phyloP scores from a whole-genome alignment of 2,113 vertebrate species.

The Petaurus breviceps region DNA sequence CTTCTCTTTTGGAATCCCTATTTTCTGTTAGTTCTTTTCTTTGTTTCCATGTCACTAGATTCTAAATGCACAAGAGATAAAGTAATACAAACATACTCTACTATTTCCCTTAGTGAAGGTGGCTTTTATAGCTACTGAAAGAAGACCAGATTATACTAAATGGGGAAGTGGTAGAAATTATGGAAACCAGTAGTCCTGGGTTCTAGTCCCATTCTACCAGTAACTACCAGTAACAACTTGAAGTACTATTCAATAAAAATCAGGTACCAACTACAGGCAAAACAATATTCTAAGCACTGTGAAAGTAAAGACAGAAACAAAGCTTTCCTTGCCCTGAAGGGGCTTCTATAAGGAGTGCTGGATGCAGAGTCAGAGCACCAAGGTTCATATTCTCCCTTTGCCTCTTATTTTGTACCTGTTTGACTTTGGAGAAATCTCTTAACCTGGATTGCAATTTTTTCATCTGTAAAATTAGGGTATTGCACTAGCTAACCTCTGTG shows the following conservation, averaged over 20 bases:
- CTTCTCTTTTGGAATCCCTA: neutral
- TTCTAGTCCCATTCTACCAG: neutral
- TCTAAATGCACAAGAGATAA: neutral
- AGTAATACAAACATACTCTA: neutral
- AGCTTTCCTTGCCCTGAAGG: neutral
- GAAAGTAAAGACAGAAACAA: neutral
- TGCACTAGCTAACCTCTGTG: neutral
- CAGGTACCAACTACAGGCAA: neutral
- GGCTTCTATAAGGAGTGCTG: neutral
- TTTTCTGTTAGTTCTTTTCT: neutral
- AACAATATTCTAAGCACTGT: neutral
- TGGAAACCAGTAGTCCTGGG: neutral
- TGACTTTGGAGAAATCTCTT: neutral
- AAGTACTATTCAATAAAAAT: neutral
- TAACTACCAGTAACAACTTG: neutral
- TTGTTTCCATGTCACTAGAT: neutral
- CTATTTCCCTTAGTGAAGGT: neutral
- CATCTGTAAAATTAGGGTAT: neutral
- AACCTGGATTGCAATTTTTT: neutral
- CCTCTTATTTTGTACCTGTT: neutral
- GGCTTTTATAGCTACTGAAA: neutral
- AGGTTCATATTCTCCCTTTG: neutral
- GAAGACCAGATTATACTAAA: neutral
- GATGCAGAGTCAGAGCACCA: neutral
- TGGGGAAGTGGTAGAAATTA: neutral